These are phyloP conservation scores for Sclerodermus sp. DNA, from an alignment of 2,888 invertebrate genomes.

Conservation along the genomic window DNA sequence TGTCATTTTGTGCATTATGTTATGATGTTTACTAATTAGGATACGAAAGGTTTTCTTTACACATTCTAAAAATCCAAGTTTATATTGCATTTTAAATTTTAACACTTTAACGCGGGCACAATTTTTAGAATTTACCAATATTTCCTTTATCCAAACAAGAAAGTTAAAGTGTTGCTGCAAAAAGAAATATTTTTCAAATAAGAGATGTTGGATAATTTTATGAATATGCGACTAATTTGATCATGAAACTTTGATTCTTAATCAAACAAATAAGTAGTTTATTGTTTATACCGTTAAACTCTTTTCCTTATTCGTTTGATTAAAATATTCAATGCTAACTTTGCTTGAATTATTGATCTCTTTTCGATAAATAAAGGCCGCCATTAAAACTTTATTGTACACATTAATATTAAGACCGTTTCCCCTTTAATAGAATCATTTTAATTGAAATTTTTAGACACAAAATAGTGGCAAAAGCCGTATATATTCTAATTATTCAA, in stretches of 20 bases:
- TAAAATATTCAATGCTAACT: slow-evolving; percentile 5
- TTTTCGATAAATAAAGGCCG: background rate
- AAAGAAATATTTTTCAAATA: slow-evolving; percentile 1
- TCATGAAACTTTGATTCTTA: background rate
- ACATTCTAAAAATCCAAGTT: slow-evolving; percentile 30
- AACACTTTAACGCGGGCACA: too few species aligned
- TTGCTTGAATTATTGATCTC: background rate
- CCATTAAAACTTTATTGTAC: background rate
- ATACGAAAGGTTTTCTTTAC: slow-evolving; percentile 40
- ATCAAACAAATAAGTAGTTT: background rate
- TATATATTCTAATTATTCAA: too few species aligned
- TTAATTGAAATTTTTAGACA: too few species aligned
- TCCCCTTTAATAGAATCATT: background rate
- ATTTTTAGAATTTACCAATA: too few species aligned
- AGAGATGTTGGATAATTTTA: background rate
- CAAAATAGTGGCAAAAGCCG: too few species aligned
- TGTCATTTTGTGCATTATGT: slow-evolving; percentile 11
- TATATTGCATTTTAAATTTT: slow-evolving; percentile 21
- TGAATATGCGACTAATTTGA: slow-evolving; percentile 3
- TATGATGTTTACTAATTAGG: slow-evolving; percentile 23
- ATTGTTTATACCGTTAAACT: background rate
- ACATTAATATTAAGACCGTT: background rate
- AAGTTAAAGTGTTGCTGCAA: too few species aligned
- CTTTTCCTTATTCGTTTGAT: background rate
- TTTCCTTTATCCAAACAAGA: too few species aligned